A percentile compares a stretch with the other conserved stretches of the same genome.
Conservation (phyloP, 2,797 vertebrate species). For the Glossophaga mutica region DNA sequence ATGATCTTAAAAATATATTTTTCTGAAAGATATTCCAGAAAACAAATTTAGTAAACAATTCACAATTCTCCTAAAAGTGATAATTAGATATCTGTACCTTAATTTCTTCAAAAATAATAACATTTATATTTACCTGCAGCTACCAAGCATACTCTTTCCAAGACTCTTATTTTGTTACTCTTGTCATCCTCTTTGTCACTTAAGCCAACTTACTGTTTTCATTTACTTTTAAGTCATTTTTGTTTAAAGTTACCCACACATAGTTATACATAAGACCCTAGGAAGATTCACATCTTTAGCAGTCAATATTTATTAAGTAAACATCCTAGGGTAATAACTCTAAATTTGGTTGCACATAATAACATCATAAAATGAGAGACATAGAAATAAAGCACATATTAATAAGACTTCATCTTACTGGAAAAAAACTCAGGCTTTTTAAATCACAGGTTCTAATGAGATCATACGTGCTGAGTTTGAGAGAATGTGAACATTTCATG, state of each 20-base stretch:
- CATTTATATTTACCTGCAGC: constrained; percentile 1
- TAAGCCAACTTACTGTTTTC: constrained; percentile 23
- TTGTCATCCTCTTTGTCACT: neutral
- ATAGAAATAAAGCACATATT: neutral
- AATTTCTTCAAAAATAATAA: neutral
- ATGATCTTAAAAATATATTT: neutral
- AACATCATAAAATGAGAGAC: neutral
- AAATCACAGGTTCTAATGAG: constrained; percentile 42
- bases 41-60: neutral
- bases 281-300: neutral
- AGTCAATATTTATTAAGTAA: constrained; percentile 48
- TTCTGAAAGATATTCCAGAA: neutral
- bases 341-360: constrained; percentile 29
- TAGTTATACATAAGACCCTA: neutral
- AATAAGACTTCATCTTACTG: constrained; percentile 57
- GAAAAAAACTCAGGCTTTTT: neutral
- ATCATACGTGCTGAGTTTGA: neutral
- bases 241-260: constrained; percentile 38
- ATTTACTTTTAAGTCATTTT: constrained; percentile 48
- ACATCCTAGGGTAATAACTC: neutral
- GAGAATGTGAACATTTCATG: neutral
- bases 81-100: neutral
- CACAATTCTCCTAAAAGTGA: neutral
- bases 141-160: neutral
- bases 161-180: neutral